Percentiles rank a stretch among this genome's conserved stretches.
Evolutionary conservation across 2,888 invertebrate species (phyloP).

Genomic region (Isoperla grammatica): DNA sequence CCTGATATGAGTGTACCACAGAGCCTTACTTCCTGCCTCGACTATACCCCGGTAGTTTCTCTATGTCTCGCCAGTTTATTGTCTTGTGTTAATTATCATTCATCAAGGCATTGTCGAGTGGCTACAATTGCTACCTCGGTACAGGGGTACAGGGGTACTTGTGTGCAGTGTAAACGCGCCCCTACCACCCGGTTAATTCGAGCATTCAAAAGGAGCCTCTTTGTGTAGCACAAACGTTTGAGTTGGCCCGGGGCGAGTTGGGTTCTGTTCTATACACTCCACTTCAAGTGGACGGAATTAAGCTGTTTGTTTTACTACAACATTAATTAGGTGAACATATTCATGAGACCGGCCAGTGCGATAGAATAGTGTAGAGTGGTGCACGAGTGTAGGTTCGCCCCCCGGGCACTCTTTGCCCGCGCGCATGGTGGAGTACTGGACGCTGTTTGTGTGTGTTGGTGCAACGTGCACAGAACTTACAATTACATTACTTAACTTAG

Average conservation of each 20-base stretch:
- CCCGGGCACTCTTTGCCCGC: too few relatives aligned
- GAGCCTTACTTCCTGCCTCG: too few relatives aligned
- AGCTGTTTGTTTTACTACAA: slow-evolving; percentile 13
- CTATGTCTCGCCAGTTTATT: not conserved
- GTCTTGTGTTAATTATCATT: slow-evolving; percentile 28
- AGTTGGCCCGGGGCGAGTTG: not conserved
- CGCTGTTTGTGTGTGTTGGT: too few relatives aligned
- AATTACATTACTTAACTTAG: too few relatives aligned
- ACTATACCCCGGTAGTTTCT: too few relatives aligned
- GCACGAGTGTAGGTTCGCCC: too few relatives aligned
- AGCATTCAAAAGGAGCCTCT: slow-evolving; percentile 11
- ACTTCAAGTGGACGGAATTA: not conserved
- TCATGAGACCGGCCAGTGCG: not conserved
- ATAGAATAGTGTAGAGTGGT: too few relatives aligned
- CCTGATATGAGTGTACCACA: too few relatives aligned
- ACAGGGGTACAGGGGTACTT: not conserved
- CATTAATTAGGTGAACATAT: slow-evolving; percentile 14
- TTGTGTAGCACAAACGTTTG: slow-evolving; percentile 10
- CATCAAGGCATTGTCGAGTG: slow-evolving; percentile 27
- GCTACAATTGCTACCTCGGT: too few relatives aligned
- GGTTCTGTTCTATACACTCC: not conserved
- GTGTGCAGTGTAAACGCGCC: not conserved
- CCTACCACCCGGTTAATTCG: not conserved
- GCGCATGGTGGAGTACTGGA: too few relatives aligned
- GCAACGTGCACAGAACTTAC: too few relatives aligned